Percentiles rank a stretch among this genome's conserved stretches.
Evolutionary conservation across 2,797 vertebrate genomes (phyloP).

Genomic region (Syngnathus acus): DNA sequence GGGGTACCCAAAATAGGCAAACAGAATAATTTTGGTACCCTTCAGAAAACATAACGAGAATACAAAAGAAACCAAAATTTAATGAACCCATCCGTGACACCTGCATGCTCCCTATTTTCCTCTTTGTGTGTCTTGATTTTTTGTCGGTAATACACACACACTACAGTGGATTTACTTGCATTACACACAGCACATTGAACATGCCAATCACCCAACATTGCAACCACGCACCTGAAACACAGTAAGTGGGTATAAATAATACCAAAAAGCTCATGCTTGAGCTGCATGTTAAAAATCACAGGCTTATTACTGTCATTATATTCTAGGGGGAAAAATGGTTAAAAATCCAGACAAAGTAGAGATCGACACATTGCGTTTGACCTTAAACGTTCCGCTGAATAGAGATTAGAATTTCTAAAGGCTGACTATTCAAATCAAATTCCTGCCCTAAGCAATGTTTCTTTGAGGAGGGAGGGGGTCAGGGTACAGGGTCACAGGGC

Average conservation of each 20-base stretch:
- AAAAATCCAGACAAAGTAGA: background rate
- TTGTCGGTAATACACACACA: slow-evolving; percentile 29
- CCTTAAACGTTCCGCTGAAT: background rate
- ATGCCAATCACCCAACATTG: slow-evolving; percentile 56
- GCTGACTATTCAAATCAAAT: background rate
- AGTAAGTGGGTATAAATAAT: slow-evolving; percentile 51
- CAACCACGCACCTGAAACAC: slow-evolving; percentile 56
- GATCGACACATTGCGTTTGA: background rate
- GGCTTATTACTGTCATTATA: background rate
- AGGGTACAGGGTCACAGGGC: background rate
- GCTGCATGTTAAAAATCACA: slow-evolving; percentile 34
- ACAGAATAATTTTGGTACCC: no score
- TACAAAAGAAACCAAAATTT: slow-evolving; percentile 55
- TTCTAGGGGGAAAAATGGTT: background rate
- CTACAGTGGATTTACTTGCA: slow-evolving; percentile 59
- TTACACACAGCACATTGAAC: slow-evolving; percentile 65
- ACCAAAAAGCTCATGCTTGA: slow-evolving; percentile 46
- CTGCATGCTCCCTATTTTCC: slow-evolving; percentile 22
- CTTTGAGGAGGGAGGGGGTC: background rate
- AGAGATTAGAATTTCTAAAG: slow-evolving; percentile 1
- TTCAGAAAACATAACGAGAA: no score
- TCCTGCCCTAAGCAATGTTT: background rate
- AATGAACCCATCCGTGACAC: slow-evolving; percentile 65
- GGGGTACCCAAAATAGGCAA: no score
- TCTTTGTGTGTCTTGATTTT: slow-evolving; percentile 25